Evolutionary conservation across 2,888 invertebrate genomes (phyloP), one percentile per base, ranked within the genome.

Genomic region (Diadegma fenestrale): DNA sequence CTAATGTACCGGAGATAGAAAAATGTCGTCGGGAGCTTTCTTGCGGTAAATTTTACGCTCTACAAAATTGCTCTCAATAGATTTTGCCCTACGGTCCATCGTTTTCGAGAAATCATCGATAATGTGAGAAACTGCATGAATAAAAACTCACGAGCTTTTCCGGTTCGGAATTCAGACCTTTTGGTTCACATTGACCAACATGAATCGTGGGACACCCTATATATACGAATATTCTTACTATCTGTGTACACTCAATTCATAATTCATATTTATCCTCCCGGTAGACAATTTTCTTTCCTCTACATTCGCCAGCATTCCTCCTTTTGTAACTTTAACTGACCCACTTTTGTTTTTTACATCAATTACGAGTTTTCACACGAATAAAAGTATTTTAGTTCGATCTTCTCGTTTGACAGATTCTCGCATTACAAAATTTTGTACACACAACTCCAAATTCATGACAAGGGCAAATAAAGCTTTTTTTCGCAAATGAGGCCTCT

Each of bases 301-400:
- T 84, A 80, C 80, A 86, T 33, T 43, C 72, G 22, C 33, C 72
- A 3, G 14, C 33, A 33, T 14, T 63, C 10, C 19, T 19, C 54
- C 22, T 66, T 85, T 71, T 82, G 86, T 87, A 87, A 77, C 66
- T 73, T 87, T 87, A 88, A 86, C 81, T 84, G 84, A 86, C 83
- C 85, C 81, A 71, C 26, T 54, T 30, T 78, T 33, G n/a, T n/a
- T 77, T 77, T 69, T 85, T 85, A 87, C 81, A 80, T 75, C 81
- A 86, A 85, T 81, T 48, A 83, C 63, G 69, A 68, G 81, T 12
- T 4, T 82, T 63, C 71, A 79, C 43, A 48, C 17, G 17, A 48
- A 26, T 17, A 45, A 48, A 69, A 72, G 6, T 12, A 64, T 71
- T 45, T 78, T 48, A 43, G 43, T 75, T 30, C 33, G 22, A 37